Conservation (phyloP, 2,113 vertebrate species). For the Pluvialis apricaria region DNA sequence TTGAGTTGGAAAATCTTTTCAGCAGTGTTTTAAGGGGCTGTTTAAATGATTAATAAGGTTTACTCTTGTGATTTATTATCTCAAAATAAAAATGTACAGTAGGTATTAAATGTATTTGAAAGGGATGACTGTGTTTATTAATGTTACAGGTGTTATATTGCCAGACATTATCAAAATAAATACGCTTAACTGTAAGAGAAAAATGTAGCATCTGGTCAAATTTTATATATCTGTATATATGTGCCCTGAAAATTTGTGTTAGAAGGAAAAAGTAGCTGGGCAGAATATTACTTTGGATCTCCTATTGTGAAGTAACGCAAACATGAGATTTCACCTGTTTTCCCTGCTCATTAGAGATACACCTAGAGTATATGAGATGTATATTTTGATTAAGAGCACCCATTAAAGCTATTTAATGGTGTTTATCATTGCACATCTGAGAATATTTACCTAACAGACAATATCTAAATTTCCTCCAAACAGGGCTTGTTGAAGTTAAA, state of each 20-base stretch:
- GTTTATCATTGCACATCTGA: slow-evolving; percentile 7
- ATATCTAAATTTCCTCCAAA: neutral
- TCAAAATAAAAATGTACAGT: slow-evolving; percentile 22
- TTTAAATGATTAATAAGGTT: slow-evolving; percentile 65
- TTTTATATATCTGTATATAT: neutral
- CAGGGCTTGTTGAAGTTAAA: neutral
- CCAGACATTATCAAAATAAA: slow-evolving; percentile 49
- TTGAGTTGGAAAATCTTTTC: slow-evolving; percentile 66
- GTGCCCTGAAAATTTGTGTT: neutral
- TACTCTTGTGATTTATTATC: slow-evolving; percentile 44
- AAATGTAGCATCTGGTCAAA: slow-evolving; percentile 1
- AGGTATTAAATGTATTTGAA: slow-evolving; percentile 27
- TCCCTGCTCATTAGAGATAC: neutral
- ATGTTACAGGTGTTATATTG: neutral
- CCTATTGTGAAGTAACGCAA: neutral
- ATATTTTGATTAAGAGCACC: neutral
- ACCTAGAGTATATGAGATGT: neutral
- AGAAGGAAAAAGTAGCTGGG: neutral
- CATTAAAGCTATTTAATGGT: neutral
- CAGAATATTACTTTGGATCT: neutral
- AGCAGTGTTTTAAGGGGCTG: slow-evolving; percentile 39
- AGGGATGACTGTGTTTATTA: slow-evolving; percentile 33
- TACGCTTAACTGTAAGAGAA: neutral
- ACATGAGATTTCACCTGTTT: neutral
- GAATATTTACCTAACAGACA: neutral